phyloP scores from a whole-genome alignment of 2,888 invertebrate species.

The Agonum fuliginosum region DNA sequence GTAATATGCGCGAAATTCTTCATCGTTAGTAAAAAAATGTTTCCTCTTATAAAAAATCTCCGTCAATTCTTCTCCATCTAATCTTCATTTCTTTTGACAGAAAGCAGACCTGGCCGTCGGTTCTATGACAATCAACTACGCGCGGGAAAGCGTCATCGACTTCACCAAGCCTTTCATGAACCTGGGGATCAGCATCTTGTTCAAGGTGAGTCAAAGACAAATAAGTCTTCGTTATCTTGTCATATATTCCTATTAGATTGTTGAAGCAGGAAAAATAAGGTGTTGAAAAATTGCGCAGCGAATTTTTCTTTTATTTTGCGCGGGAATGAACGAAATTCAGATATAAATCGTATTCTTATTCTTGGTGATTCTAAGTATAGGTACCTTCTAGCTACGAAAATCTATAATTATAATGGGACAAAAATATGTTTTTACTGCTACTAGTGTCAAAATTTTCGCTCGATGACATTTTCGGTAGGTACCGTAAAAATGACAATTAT shows the following conservation, averaged over 20 bases:
- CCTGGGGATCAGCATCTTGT: conserved; percentile 90
- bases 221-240: conserved; percentile 14
- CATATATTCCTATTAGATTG: conserved; percentile 11
- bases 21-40: not conserved
- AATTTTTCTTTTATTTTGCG: not conserved
- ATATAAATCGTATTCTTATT: no score
- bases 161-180: conserved; percentile 96
- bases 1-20: not conserved
- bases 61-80: conserved; percentile 43
- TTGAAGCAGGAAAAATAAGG: not conserved
- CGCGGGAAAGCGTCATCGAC: conserved; percentile 91
- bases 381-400: no score
- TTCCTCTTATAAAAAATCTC: not conserved
- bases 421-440: no score
- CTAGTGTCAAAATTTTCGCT: no score
- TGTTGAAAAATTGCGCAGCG: not conserved
- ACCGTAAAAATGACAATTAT: no score
- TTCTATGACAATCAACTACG: conserved; percentile 93
- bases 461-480: no score
- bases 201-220: conserved; percentile 77
- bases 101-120: conserved; percentile 92
- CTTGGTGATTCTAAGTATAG: no score
- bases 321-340: no score
- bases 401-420: no score
- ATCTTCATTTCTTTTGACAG: conserved; percentile 72